These are phyloP conservation scores for Agrotis segetum DNA, from an alignment of 2,888 invertebrate species.

Conservation along the genomic window DNA sequence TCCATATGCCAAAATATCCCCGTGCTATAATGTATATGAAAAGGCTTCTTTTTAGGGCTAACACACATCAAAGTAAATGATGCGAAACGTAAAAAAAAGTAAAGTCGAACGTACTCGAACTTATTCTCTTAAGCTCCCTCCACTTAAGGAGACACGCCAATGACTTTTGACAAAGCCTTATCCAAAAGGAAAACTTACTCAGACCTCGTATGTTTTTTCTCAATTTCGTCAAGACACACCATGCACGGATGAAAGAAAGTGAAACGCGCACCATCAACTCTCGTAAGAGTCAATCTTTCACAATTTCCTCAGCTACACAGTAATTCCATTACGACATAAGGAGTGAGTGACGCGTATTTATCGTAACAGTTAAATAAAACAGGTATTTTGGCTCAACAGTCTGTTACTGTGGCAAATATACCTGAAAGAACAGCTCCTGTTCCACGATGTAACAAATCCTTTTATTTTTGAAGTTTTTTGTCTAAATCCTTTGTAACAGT, in stretches of 20 bases:
- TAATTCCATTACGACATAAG: slow-evolving; percentile 68
- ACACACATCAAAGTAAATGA: neutral
- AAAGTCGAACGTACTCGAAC: neutral
- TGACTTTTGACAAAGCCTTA: slow-evolving; percentile 5
- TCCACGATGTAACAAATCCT: no score
- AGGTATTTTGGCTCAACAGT: no score
- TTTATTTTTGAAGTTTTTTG: no score
- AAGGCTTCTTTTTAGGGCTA: neutral
- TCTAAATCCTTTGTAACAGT: no score
- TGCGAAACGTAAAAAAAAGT: neutral
- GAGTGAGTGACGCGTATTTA: no score
- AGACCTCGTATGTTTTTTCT: neutral
- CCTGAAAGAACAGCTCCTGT: no score
- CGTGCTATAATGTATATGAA: neutral
- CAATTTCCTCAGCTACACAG: slow-evolving; percentile 66
- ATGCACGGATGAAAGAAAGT: slow-evolving; percentile 34
- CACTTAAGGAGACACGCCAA: slow-evolving; percentile 2
- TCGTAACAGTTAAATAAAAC: no score
- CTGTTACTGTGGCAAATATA: no score
- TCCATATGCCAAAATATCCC: neutral
- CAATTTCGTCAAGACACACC: slow-evolving; percentile 6
- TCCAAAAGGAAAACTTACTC: slow-evolving; percentile 7
- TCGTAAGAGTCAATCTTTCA: slow-evolving; percentile 63
- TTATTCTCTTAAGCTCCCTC: neutral
- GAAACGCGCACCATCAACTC: slow-evolving; percentile 37